phyloP scores from a whole-genome alignment of 2,113 vertebrate genomes.

The Carassius gibelio region DNA sequence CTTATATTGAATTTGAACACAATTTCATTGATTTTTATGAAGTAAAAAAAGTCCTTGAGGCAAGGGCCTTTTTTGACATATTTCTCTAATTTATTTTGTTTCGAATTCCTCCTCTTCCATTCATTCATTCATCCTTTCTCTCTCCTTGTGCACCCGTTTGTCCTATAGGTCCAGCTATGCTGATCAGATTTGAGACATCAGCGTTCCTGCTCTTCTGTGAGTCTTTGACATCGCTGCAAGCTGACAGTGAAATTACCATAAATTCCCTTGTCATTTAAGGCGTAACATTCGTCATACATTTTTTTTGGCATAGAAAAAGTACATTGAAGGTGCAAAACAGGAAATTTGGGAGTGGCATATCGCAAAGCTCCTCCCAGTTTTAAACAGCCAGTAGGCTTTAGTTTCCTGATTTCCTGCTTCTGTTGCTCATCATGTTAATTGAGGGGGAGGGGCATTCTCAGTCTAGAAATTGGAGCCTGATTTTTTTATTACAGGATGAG shows the following conservation, averaged over 20 bases:
- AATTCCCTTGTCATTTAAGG: too few relatives aligned
- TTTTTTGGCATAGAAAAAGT: too few relatives aligned
- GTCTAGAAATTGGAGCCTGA: background rate
- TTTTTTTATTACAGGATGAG: background rate
- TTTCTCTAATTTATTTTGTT: background rate
- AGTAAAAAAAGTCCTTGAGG: background rate
- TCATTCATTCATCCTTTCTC: background rate
- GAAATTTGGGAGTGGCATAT: too few relatives aligned
- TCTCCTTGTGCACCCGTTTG: background rate
- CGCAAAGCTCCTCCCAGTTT: too few relatives aligned
- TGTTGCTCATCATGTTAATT: background rate
- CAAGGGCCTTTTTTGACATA: background rate
- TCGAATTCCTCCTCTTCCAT: background rate
- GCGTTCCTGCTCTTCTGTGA: slow-evolving; percentile 40
- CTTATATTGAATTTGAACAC: too few relatives aligned
- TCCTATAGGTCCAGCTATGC: slow-evolving; percentile 17
- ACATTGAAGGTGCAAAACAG: too few relatives aligned
- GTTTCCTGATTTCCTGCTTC: background rate
- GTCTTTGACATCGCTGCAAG: slow-evolving; percentile 40
- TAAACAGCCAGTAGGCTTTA: too few relatives aligned
- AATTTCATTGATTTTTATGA: too few relatives aligned
- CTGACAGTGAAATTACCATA: slow-evolving; percentile 30
- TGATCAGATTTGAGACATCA: background rate
- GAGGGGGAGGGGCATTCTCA: background rate
- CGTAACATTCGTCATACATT: too few relatives aligned